Conservation (phyloP, 1,140 invertebrate genomes). For the Heliothis virescens region DNA sequence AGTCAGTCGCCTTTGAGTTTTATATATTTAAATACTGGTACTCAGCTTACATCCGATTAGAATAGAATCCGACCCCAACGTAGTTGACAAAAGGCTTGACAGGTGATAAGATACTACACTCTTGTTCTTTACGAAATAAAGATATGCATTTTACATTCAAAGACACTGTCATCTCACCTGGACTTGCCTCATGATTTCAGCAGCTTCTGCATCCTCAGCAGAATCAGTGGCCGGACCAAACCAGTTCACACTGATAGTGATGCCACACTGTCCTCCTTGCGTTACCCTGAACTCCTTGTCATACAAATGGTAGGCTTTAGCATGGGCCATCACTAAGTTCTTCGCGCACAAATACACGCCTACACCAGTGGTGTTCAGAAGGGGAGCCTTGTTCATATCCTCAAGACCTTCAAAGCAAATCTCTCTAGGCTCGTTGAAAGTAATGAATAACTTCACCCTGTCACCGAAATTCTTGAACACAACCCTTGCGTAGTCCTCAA, state of each 20-base stretch:
- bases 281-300: conserved; percentile 67
- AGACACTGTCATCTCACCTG: conserved; percentile 54
- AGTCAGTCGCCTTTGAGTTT: too few relatives aligned
- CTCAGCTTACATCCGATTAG: too few relatives aligned
- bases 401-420: conserved; percentile 77
- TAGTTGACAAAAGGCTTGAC: too few relatives aligned
- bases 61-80: too few relatives aligned
- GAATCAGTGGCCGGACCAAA: conserved; percentile 82
- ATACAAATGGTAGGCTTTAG: conserved; percentile 83
- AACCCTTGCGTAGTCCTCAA: conserved; percentile 86
- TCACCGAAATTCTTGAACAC: conserved; percentile 84
- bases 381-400: conserved; percentile 64
- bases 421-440: conserved; percentile 84
- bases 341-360: conserved; percentile 86
- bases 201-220: conserved; percentile 83
- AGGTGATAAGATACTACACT: too few relatives aligned
- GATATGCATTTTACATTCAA: too few relatives aligned
- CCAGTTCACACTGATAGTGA: conserved; percentile 86
- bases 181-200: conserved; percentile 70
- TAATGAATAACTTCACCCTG: conserved; percentile 83
- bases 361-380: conserved; percentile 65
- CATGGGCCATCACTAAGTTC: conserved; percentile 86
- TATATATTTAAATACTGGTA: too few relatives aligned
- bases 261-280: conserved; percentile 85
- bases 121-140: too few relatives aligned